phyloP scores from a whole-genome alignment of 2,888 invertebrate species.

The Drosophila picticornis region DNA sequence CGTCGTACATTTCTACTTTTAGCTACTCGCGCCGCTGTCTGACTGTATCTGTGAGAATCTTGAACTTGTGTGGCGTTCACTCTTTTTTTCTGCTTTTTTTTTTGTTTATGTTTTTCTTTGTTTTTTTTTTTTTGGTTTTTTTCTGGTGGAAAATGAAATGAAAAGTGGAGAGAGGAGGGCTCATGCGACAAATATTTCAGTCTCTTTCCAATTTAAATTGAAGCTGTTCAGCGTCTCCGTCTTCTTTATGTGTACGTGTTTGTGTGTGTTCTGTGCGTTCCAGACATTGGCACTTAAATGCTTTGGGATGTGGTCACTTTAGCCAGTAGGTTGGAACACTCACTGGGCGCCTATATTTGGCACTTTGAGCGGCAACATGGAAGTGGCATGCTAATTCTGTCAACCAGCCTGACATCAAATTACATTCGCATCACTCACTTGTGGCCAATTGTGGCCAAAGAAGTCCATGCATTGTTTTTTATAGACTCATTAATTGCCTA shows the following conservation, averaged over 20 bases:
- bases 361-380: conserved; percentile 41
- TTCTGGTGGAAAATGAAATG: conserved; percentile 67
- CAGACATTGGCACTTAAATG: conserved; percentile 77
- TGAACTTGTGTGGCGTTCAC: conserved; percentile 80
- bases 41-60: conserved; percentile 74
- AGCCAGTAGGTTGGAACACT: conserved; percentile 38
- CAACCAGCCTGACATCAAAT: conserved; percentile 63
- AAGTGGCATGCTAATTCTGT: conserved; percentile 65
- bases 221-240: conserved; percentile 23
- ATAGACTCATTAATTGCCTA: not conserved
- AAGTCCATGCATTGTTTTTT: not conserved
- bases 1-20: conserved; percentile 65
- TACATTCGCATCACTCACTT: conserved; percentile 66
- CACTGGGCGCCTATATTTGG: conserved; percentile 57
- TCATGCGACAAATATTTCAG: conserved; percentile 66
- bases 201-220: conserved; percentile 61
- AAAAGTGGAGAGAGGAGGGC: conserved; percentile 42
- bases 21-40: conserved; percentile 45
- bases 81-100: conserved; percentile 57
- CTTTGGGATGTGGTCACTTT: conserved; percentile 67
- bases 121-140: conserved; percentile 31
- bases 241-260: conserved; percentile 31
- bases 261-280: conserved; percentile 45
- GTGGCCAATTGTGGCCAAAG: not conserved
- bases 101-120: conserved; percentile 69